Percentiles rank a stretch among this genome's conserved stretches.
Conservation (phyloP, 2,888 invertebrate genomes). For the Iphiclides podalirius region DNA sequence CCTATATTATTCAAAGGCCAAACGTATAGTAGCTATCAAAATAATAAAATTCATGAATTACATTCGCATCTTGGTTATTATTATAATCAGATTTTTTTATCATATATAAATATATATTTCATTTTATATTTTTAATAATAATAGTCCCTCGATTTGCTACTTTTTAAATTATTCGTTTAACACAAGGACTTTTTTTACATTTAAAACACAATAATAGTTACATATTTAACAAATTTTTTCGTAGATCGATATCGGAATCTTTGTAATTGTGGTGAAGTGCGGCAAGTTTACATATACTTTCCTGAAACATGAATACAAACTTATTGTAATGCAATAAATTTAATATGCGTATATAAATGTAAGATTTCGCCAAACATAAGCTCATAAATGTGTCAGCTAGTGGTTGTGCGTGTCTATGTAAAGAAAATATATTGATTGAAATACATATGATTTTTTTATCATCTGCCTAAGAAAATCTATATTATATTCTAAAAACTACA, state of each 20-base stretch:
- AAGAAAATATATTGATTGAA: too few relatives aligned
- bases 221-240: not conserved
- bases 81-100: not conserved
- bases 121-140: not conserved
- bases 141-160: not conserved
- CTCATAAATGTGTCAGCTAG: too few relatives aligned
- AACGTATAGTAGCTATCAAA: not conserved
- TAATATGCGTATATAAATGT: too few relatives aligned
- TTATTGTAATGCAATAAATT: not conserved
- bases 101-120: not conserved
- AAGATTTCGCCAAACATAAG: too few relatives aligned
- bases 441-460: too few relatives aligned
- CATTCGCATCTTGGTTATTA: not conserved
- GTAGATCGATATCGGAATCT: not conserved
- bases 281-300: constrained; percentile 65
- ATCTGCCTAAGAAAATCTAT: too few relatives aligned
- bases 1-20: not conserved
- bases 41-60: not conserved
- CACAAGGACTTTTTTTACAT: not conserved
- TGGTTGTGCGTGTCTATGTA: too few relatives aligned
- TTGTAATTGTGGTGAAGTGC: not conserved
- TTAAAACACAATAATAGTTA: not conserved
- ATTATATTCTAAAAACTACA: too few relatives aligned
- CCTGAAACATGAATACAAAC: constrained; percentile 48
- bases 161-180: not conserved